phyloP scores from a whole-genome alignment of 2,113 vertebrate genomes.

The Planiliza haematocheilus region DNA sequence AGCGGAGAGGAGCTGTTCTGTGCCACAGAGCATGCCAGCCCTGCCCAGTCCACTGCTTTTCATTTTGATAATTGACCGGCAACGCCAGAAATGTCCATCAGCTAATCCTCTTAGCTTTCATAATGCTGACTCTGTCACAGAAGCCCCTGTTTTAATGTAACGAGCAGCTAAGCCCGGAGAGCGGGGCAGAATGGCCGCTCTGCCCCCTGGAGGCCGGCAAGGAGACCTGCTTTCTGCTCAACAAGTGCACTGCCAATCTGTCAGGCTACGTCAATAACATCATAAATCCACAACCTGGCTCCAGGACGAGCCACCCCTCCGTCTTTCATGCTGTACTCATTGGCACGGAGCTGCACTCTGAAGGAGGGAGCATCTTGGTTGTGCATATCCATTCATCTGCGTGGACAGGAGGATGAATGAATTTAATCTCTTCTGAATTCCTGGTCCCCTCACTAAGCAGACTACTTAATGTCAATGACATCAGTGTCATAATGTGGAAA shows the following conservation, averaged over 20 bases:
- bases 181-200: constrained; percentile 44
- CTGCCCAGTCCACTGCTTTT: constrained; percentile 77
- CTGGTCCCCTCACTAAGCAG: constrained; percentile 69
- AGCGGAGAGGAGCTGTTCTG: constrained; percentile 57
- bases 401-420: constrained; percentile 71
- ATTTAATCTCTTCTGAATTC: constrained; percentile 72
- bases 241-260: constrained; percentile 60
- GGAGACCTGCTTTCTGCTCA: constrained; percentile 45
- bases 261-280: constrained; percentile 21
- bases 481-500: constrained; percentile 69
- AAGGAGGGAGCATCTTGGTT: constrained; percentile 30
- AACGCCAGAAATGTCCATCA: constrained; percentile 83
- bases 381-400: constrained; percentile 56
- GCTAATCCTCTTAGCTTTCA: constrained; percentile 86
- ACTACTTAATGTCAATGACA: constrained; percentile 75
- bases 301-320: constrained; percentile 8
- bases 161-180: constrained; percentile 76
- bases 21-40: constrained; percentile 64
- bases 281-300: constrained; percentile 32
- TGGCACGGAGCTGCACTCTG: constrained; percentile 15
- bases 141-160: constrained; percentile 85
- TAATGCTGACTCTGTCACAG: constrained; percentile 84
- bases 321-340: constrained; percentile 4
- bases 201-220: constrained; percentile 72
- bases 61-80: constrained; percentile 85